Evolutionary conservation across 2,113 vertebrate genomes (phyloP), one percentile per base, ranked within the genome.

Genomic region (Murina feae): DNA sequence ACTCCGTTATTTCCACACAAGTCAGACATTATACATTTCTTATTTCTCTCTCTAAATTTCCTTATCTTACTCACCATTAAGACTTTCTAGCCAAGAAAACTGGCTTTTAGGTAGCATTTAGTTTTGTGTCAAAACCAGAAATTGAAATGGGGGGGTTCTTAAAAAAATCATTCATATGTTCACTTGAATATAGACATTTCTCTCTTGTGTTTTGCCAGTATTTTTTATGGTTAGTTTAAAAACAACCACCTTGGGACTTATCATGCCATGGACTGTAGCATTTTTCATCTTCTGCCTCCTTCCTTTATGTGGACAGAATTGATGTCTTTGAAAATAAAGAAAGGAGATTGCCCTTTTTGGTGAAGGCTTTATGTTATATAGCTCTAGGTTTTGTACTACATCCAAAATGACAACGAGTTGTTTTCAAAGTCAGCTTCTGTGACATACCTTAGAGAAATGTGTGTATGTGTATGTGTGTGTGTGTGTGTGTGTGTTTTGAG

Each of bases 221-320:
- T 63, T 91, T 25, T 94, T 97, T 93, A 37, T 71, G 14, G 14
- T 84, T 96, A 32, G 32, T 89, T 96, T 93, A 18, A 90, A 58
- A 91, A 74, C n/a, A 68, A 32, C 65, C 90, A 49, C 28, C 71
- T 90, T 68, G 60, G 9, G 7, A 17, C 13, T 65, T 94, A 66
- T 1, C 13, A 80, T 68, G 30, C 30, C 49, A 6, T 76, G 14
- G 2, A 68, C 11, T 92, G 65, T 65, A 94, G 14, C 11, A n/a
- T 72, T 42, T 71, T 92, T 76, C 9, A 78, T 60, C 39, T 72
- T 75, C 32, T 82, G 7, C 7, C 42, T 94, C n/a, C 39, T 78
- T 63, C 17, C 20, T 95, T 69, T 72, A 53, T 88, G 8, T 86
- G 58, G 23, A 32, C 51, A 81, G 39, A 68, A 47, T 20, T 87